Percentiles rank a stretch among this genome's conserved stretches.
Evolutionary conservation across 2,113 vertebrate genomes (phyloP).

Genomic region (Spilogale gracilis): DNA sequence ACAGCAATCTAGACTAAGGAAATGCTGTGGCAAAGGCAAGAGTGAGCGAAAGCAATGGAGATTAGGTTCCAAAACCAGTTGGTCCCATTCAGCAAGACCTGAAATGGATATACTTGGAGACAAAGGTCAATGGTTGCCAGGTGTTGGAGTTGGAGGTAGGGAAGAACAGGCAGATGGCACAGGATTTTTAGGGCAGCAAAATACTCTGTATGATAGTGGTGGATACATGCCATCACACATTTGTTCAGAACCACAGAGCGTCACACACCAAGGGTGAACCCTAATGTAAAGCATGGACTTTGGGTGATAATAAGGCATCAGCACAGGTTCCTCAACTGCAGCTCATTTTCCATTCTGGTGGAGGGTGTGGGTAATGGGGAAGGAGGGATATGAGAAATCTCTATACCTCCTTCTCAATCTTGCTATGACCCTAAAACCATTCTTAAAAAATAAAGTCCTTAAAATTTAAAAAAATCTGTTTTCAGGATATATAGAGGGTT

Average conservation of each 20-base stretch:
- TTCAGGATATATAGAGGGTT: background rate
- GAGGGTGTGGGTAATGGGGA: background rate
- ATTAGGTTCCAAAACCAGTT: background rate
- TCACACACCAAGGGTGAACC: background rate
- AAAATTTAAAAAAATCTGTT: background rate
- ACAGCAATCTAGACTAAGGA: background rate
- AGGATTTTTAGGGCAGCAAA: background rate
- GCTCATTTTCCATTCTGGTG: background rate
- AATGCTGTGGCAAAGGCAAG: background rate
- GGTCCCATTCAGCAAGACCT: background rate
- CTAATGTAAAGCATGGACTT: background rate
- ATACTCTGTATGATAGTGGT: background rate
- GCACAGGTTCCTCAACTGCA: background rate
- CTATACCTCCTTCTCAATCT: background rate
- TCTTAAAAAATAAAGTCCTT: background rate
- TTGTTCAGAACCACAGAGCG: background rate
- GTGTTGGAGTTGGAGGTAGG: background rate
- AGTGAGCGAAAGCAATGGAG: background rate
- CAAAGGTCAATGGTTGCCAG: background rate
- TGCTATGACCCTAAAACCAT: background rate
- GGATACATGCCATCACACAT: background rate
- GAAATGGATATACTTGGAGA: background rate
- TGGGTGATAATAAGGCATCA: background rate
- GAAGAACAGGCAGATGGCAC: background rate
- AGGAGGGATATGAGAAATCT: background rate